These are phyloP conservation scores for Cetoscarus ocellatus DNA, from an alignment of 2,797 vertebrate genomes.

Conservation along the genomic window DNA sequence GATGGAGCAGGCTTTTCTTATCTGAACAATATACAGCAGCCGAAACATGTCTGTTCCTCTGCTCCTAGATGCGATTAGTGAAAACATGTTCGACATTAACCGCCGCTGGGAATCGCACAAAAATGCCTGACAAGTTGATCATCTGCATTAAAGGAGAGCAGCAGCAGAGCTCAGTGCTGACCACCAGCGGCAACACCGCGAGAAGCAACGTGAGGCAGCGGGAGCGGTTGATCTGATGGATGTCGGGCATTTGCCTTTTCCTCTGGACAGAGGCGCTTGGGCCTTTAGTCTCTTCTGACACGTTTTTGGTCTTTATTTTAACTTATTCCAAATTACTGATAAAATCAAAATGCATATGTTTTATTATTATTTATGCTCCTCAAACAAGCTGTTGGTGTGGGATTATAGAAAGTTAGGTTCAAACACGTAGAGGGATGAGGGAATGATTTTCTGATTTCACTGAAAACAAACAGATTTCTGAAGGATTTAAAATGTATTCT, in stretches of 20 bases:
- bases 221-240: slow-evolving; percentile 65
- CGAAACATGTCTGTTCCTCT: slow-evolving; percentile 42
- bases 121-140: slow-evolving; percentile 51
- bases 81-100: slow-evolving; percentile 62
- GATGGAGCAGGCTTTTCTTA: slow-evolving; percentile 23
- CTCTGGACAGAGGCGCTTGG: neutral
- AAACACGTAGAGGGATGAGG: too few relatives aligned
- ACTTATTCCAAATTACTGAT: neutral
- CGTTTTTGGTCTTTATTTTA: too few relatives aligned
- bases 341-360: too few relatives aligned
- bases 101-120: slow-evolving; percentile 51
- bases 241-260: slow-evolving; percentile 29
- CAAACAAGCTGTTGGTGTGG: too few relatives aligned
- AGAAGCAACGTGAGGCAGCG: slow-evolving; percentile 33
- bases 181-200: slow-evolving; percentile 73
- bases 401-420: too few relatives aligned
- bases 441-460: too few relatives aligned
- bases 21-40: slow-evolving; percentile 34
- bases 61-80: slow-evolving; percentile 59
- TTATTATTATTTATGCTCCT: too few relatives aligned
- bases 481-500: too few relatives aligned
- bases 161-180: slow-evolving; percentile 67
- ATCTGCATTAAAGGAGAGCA: neutral
- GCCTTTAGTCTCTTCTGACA: neutral
- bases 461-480: too few relatives aligned